A percentile compares a stretch with the other conserved stretches of the same genome.
Evolutionary conservation across 2,113 vertebrate genomes (phyloP).

Genomic region (Saguinus midas): DNA sequence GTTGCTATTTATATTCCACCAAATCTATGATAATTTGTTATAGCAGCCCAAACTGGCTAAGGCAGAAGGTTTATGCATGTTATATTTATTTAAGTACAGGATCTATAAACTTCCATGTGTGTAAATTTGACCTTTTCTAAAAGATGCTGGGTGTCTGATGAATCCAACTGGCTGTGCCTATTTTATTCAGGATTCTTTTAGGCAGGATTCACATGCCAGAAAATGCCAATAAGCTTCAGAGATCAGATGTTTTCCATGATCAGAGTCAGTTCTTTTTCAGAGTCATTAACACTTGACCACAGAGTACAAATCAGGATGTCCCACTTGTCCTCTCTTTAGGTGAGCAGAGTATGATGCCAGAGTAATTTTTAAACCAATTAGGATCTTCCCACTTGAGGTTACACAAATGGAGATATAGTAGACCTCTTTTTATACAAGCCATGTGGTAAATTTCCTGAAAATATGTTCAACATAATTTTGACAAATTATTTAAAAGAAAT

Average conservation of each 20-base stretch:
- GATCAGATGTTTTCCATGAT: neutral
- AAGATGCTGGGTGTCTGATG: neutral
- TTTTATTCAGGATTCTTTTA: neutral
- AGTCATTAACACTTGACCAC: slow-evolving; percentile 5
- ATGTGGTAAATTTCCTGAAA: slow-evolving; percentile 24
- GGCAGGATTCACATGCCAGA: neutral
- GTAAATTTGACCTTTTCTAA: neutral
- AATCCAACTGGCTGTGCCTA: neutral
- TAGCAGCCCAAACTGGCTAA: neutral
- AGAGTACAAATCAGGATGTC: neutral
- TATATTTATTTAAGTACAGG: neutral
- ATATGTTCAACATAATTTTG: slow-evolving; percentile 1
- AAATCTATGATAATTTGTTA: neutral
- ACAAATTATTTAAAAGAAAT: slow-evolving; percentile 24
- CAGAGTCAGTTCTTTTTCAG: neutral
- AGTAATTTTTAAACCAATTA: neutral
- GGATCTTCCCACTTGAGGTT: neutral
- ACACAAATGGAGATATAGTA: neutral
- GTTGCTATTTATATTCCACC: neutral
- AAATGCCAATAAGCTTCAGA: neutral
- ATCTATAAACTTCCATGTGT: neutral
- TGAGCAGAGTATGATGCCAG: neutral
- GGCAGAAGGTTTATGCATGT: neutral
- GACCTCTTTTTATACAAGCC: neutral
- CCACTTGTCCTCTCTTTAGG: neutral